These are phyloP conservation scores for Neodiprion pinetum DNA, from an alignment of 1,140 invertebrate genomes.

Conservation along the genomic window DNA sequence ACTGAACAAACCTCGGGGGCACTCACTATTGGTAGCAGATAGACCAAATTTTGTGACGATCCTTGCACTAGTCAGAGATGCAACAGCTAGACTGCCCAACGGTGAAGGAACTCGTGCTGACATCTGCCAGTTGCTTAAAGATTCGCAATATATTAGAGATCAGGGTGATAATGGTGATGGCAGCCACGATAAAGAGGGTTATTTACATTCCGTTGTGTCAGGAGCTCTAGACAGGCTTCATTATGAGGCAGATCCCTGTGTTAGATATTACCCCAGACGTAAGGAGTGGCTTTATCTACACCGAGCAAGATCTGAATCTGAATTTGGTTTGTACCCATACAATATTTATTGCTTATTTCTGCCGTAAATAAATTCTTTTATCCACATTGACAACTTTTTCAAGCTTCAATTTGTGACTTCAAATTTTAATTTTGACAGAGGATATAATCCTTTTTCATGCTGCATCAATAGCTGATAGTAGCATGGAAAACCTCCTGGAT, in stretches of 20 bases:
- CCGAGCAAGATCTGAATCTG: constrained; percentile 66
- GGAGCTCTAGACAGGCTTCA: constrained; percentile 88
- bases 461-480: neutral
- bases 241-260: constrained; percentile 88
- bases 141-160: constrained; percentile 84
- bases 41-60: constrained; percentile 92
- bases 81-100: constrained; percentile 90
- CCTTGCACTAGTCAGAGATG: constrained; percentile 88
- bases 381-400: neutral
- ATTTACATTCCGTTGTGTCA: constrained; percentile 84
- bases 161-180: constrained; percentile 70
- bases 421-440: constrained; percentile 3
- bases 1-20: constrained; percentile 77
- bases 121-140: constrained; percentile 83
- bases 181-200: constrained; percentile 58
- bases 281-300: constrained; percentile 94
- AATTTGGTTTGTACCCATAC: constrained; percentile 48
- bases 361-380: neutral
- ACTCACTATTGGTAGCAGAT: constrained; percentile 82
- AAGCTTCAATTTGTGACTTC: constrained; percentile 25
- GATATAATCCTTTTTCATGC: constrained; percentile 18
- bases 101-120: constrained; percentile 92
- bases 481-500: neutral
- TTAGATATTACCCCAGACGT: constrained; percentile 86
- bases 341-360: neutral